Evolutionary conservation across 2,888 invertebrate genomes (phyloP), one percentile per base, ranked within the genome.

Genomic region (Eupithecia inturbata): DNA sequence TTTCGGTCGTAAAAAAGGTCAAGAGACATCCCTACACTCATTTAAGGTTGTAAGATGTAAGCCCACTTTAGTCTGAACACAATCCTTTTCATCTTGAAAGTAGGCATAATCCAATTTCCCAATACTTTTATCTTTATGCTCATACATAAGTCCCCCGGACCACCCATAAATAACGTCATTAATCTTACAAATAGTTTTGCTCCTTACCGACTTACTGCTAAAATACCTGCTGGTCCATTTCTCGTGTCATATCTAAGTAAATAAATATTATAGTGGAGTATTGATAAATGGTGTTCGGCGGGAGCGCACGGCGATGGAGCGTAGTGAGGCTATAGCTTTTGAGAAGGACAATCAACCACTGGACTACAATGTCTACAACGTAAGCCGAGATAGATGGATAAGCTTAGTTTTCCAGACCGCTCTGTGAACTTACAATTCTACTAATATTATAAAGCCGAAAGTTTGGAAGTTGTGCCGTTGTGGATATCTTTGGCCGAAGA

Each of bases 211-310:
- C 76, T 76, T 74, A 77, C 76, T 73, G 72, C 77, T 73, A 72
- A 78, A 77, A 79, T 79, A 74, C 77, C 77, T 75, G 74, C 72
- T 70, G 79, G 77, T 75, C 72, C 77, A 77, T 79, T 78, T 79
- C 82, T 74, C 74, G 73, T 76, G 78, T 79, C 78, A 77, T 77
- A 79, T 79, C 72, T 79, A 74, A 82, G 77, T 81, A 81, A 82
- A 81, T 82, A 84, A 82, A 85, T 85, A 81, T 81, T 80, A 79
- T 81, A 84, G 75, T 73, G 77, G 70, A 81, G 84, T 84, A 83
- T 84, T 87, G 84, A 87, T 84, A 85, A 84, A 87, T 85, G 82
- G 77, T 74, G 70, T 68, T 69, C 68, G 57, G 64, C 68, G 57
- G 64, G 67, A 66, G 70, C 67, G 72, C 71, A 49, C 71, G 72